Evolutionary conservation across 2,113 vertebrate genomes (phyloP), one percentile per base, ranked within the genome.

Genomic region (Apus apus): DNA sequence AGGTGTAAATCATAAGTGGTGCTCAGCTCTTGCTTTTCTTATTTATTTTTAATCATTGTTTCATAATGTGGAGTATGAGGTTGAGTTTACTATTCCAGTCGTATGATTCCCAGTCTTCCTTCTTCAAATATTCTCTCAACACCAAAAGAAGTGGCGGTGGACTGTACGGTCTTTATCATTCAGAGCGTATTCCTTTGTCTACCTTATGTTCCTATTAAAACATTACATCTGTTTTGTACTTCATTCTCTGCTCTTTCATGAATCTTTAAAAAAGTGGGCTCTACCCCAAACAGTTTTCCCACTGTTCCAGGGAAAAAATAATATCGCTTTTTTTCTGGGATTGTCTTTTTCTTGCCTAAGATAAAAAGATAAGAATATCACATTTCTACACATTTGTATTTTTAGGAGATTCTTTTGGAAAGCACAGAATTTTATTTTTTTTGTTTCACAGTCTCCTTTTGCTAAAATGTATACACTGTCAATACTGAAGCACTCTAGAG

Each of bases 1-100:
- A 6, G 23, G 11, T 87, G 25, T 56, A 76, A 62, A 66, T 17
- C 12, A 2, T 26, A 84, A 61, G 43, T 56, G 13, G 3, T 61
- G 22, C 38, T 87, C 18, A 29, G 12, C 12, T 70, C 15, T 65
- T 0, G 0, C 22, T 79, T 15, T 61, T 77, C 20, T 60, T 4
- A 19, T 61, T 72, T 70, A n/a, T 58, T 93, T 88, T 77, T 34
- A 64, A 51, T 40, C 18, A 9, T 38, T 45, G 8, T 14, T 76
- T 94, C 26, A 27, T 65, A 48, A 34, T 22, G 14, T 32, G 17
- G n/a, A 54, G 61, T 66, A 77, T 65, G 21, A 70, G 8, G 15
- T 34, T 13, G 22, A 25, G 11, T 84, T 93, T 70, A 45, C 11
- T 25, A 8, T 19, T 65, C 20, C 27, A 50, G 0, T 78, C 3